Conservation (phyloP, 1,140 invertebrate genomes). For the Bradysia coprophila region DNA sequence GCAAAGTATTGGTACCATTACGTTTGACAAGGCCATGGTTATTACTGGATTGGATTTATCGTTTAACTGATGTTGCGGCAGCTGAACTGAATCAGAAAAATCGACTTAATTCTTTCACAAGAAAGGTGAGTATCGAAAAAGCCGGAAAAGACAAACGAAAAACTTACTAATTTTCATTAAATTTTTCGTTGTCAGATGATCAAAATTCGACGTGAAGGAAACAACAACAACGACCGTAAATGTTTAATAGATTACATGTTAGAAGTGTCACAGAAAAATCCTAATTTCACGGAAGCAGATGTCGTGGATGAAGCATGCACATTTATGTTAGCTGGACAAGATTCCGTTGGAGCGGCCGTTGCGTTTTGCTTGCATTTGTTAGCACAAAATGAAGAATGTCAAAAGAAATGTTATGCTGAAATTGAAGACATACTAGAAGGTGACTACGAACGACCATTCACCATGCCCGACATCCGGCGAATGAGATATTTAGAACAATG, state of each 20-base stretch:
- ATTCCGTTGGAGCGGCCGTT: constrained; percentile 44
- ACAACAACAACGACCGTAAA: constrained; percentile 4
- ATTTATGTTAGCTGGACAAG: constrained; percentile 62
- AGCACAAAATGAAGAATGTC: constrained; percentile 36
- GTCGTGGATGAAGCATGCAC: constrained; percentile 52
- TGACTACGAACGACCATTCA: constrained; percentile 23
- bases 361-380: constrained; percentile 38
- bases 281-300: constrained; percentile 40
- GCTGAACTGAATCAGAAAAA: constrained; percentile 33
- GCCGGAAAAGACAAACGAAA: too few species aligned
- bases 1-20: constrained; percentile 27
- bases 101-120: constrained; percentile 40
- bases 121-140: constrained; percentile 11
- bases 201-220: constrained; percentile 14
- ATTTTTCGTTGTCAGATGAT: constrained; percentile 13
- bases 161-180: too few species aligned
- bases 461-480: constrained; percentile 33
- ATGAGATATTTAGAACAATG: constrained; percentile 47
- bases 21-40: constrained; percentile 43
- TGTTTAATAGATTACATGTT: constrained; percentile 44
- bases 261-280: constrained; percentile 32
- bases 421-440: constrained; percentile 33
- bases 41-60: constrained; percentile 39
- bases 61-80: constrained; percentile 32
- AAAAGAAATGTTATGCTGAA: constrained; percentile 38